Evolutionary conservation across 2,113 vertebrate genomes (phyloP), one percentile per base, ranked within the genome.

Genomic region (Todiramphus chloris): DNA sequence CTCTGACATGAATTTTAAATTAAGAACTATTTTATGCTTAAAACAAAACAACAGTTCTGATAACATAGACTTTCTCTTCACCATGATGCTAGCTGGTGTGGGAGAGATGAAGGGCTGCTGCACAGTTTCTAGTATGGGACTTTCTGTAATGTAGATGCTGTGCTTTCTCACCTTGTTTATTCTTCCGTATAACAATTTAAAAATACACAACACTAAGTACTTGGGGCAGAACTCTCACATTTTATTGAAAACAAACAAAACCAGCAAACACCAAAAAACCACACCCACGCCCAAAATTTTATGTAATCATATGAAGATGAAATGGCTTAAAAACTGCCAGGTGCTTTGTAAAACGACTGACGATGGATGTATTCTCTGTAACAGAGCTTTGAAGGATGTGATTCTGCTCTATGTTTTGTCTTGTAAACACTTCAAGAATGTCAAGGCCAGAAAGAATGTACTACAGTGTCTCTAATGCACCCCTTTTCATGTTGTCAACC

Each of bases 1-100:
- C 33, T 60, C 77, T 84, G 76, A 37, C 44, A 24, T 66, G 48
- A 93, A 91, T 93, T 94, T 62, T 59, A 94, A 93, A 78, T 67
- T 4, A 43, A 81, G 23, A 78, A 58, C 11, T 59, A 80, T 75
- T 81, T 94, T 72, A 48, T 82, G 62, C 77, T 87, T 94, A 62
- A 82, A 94, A 8, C 46, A 91, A 73, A 83, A 48, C 31, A 59
- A 15, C 30, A 55, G 14, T 17, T 80, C 21, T 94, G 13, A 63
- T 81, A 92, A 55, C 25, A 3, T 10, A 63, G 64, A 18, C 51
- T 43, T 90, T 77, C 6, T 86, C 18, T 62, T 1, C 3, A 37
- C 59, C 91, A 39, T 64, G 46, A 13, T 68, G 51, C 27, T 84
- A 56, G 30, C 73, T 87, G 56, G 10, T 48, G 19, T 75, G 62